Evolutionary conservation across 2,113 vertebrate genomes (phyloP), one percentile per base, ranked within the genome.

Genomic region (Engystomops pustulosus): DNA sequence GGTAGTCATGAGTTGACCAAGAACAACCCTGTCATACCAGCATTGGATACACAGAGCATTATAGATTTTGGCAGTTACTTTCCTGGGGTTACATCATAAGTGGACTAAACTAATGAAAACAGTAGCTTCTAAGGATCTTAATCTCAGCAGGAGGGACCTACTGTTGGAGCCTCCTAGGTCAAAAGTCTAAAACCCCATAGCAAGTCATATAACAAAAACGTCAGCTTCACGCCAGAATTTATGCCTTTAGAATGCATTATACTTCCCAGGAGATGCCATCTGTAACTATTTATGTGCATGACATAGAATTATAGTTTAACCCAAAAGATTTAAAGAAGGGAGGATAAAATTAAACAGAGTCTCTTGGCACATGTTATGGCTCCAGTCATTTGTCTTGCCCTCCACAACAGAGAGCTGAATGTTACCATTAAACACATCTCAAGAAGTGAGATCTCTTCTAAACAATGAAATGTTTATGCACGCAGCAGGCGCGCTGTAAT

Each of bases 281-380:
- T 84, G 72, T 47, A 84, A 84, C 82, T 68, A 84, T 77, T 84
- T 84, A 84, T 84, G 58, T 60, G n/a, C n/a, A 77, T 38, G 45
- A 53, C 41, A 55, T 68, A 36, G 55, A 49, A 77, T 38, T 68
- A 65, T 27, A 53, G 45, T 51, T 75, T 77, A 53, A 67, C 53
- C 15, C 72, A 77, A 68, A 84, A 67, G 82, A 38, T 38, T 75
- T 83, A 20, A 32, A 14, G 14, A 76, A 11, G 23, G 23, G 20
- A 38, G 20, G 23, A 77, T 84, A 51, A 68, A 77, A 84, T 82
- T 60, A 74, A 77, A 77, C 58, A 83, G 47, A 71, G 41, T 68
- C 53, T 76, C 18, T 68, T 84, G 71, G 58, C 41, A 3, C 53
- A 15, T 15, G 12, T 75, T 84, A 9, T 58, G 27, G 15, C 18